Evolutionary conservation across 2,797 vertebrate genomes (phyloP).

Genomic region (Pseudopleuronectes americanus): DNA sequence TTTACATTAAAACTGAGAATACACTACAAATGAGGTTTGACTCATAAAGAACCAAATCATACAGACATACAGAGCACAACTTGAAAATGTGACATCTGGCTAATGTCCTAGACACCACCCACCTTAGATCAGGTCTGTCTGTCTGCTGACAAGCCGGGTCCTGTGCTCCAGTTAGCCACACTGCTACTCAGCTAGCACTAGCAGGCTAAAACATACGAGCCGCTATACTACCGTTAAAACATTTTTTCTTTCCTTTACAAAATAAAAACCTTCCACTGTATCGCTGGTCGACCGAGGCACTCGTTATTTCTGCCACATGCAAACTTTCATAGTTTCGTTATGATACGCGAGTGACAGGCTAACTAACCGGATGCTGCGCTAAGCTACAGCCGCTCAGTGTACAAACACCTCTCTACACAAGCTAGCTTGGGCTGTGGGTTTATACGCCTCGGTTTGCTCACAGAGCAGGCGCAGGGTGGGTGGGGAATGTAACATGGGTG

Average conservation of each 20-base stretch:
- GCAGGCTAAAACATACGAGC: slow-evolving; percentile 50
- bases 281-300: slow-evolving; percentile 15
- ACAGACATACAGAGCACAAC: neutral
- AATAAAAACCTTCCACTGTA: slow-evolving; percentile 16
- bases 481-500: slow-evolving; percentile 29
- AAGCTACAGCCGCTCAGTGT: slow-evolving; percentile 16
- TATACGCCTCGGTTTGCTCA: slow-evolving; percentile 59
- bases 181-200: slow-evolving; percentile 62
- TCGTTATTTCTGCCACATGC: neutral
- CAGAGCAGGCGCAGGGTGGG: slow-evolving; percentile 69
- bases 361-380: slow-evolving; percentile 35
- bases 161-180: slow-evolving; percentile 63
- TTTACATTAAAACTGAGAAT: no score
- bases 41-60: neutral
- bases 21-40: no score
- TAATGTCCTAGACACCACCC: slow-evolving; percentile 53
- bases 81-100: no score
- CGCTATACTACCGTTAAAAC: neutral
- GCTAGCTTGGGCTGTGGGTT: slow-evolving; percentile 44
- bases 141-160: slow-evolving; percentile 49
- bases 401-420: slow-evolving; percentile 1
- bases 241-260: slow-evolving; percentile 24
- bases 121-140: slow-evolving; percentile 62
- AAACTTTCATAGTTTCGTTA: slow-evolving; percentile 30
- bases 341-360: neutral